phyloP scores from a whole-genome alignment of 2,113 vertebrate genomes.

The Campylorhamphus procurvoides region DNA sequence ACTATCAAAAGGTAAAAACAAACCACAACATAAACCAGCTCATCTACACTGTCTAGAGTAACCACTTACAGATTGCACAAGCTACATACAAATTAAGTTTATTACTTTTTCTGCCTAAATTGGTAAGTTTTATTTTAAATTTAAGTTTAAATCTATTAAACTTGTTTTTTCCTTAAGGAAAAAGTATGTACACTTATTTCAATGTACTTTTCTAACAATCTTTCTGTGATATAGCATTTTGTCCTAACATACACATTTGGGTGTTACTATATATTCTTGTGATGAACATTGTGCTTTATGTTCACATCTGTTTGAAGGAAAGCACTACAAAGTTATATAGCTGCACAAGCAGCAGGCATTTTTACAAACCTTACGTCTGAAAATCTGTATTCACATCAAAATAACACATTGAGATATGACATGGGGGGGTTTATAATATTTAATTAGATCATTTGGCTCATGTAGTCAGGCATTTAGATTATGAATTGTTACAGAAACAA shows the following conservation, averaged over 20 bases:
- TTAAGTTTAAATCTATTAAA: not conserved
- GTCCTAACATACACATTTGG: not conserved
- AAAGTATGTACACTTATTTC: not conserved
- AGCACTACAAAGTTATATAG: not conserved
- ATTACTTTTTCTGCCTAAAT: not conserved
- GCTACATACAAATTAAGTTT: not conserved
- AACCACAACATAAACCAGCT: not conserved
- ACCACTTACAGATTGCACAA: not conserved
- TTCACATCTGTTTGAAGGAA: not conserved
- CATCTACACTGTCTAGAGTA: not conserved
- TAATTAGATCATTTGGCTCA: not conserved
- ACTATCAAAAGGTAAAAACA: not conserved
- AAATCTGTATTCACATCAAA: not conserved
- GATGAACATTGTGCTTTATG: not conserved
- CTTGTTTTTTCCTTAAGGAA: not conserved
- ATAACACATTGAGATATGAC: not conserved
- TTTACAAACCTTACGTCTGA: not conserved
- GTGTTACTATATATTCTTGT: not conserved
- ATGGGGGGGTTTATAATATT: not conserved
- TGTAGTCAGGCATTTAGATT: not conserved
- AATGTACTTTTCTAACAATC: not conserved
- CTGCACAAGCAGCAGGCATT: not conserved
- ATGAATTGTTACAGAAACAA: not conserved
- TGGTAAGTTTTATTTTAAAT: not conserved
- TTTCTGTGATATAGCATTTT: not conserved